phyloP scores from a whole-genome alignment of 2,797 vertebrate genomes.

The Anguilla pacifica region DNA sequence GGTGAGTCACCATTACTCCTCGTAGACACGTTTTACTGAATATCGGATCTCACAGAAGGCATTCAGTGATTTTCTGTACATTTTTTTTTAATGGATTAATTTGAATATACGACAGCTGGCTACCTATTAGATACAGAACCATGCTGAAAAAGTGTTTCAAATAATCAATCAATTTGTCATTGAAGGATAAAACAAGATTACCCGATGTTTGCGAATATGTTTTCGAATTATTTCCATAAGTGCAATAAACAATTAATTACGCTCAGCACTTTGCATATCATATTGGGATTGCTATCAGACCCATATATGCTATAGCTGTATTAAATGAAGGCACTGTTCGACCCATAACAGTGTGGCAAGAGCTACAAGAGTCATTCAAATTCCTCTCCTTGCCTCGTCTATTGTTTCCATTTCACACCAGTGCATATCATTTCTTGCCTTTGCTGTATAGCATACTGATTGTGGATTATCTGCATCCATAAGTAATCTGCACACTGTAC shows the following conservation, averaged over 20 bases:
- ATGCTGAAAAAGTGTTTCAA: neutral
- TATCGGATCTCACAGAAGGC: neutral
- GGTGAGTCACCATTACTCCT: neutral
- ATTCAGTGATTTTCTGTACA: no score
- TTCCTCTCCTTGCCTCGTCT: neutral
- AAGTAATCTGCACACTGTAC: neutral
- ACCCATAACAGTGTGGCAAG: neutral
- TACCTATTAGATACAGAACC: neutral
- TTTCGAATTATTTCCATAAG: neutral
- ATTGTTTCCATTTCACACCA: neutral
- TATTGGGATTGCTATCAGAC: neutral
- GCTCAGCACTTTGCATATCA: neutral
- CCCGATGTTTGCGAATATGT: neutral
- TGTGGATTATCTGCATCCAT: neutral
- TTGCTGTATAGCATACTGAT: slow-evolving; percentile 1
- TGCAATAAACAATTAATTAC: neutral
- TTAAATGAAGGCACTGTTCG: neutral
- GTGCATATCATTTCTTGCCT: neutral
- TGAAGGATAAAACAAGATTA: no score
- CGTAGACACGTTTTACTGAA: neutral
- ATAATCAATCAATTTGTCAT: neutral
- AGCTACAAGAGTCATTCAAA: neutral
- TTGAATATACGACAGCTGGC: neutral
- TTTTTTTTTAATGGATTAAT: neutral
- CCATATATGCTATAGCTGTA: neutral